Evolutionary conservation across 2,797 vertebrate genomes (phyloP).

Genomic region (Pantherophis alleghaniensis): DNA sequence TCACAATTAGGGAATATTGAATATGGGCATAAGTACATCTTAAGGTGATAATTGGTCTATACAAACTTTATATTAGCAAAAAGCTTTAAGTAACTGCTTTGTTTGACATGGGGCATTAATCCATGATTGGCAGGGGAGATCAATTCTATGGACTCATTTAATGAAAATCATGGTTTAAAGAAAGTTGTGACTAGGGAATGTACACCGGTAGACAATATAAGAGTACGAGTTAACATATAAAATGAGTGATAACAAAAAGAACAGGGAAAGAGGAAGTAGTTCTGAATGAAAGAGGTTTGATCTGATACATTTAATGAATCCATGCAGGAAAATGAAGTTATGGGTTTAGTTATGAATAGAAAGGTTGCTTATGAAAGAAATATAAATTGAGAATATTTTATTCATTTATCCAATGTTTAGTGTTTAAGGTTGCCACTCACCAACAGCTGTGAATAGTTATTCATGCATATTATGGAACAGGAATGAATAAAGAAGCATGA

Average conservation of each 20-base stretch:
- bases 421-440: background rate
- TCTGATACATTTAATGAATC: background rate
- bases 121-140: background rate
- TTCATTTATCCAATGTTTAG: background rate
- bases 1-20: background rate
- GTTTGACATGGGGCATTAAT: background rate
- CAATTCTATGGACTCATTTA: background rate
- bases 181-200: background rate
- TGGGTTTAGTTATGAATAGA: background rate
- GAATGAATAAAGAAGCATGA: background rate
- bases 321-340: background rate
- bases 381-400: background rate
- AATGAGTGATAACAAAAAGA: background rate
- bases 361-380: background rate
- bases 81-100: background rate
- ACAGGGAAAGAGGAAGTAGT: background rate
- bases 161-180: background rate
- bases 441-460: background rate
- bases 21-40: background rate
- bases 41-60: background rate
- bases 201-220: background rate
- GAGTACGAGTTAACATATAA: background rate
- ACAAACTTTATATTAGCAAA: background rate
- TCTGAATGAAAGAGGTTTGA: background rate
- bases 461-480: background rate